These are phyloP conservation scores for Stenopsyche tienmushanensis DNA, from an alignment of 1,140 invertebrate species.

Conservation along the genomic window DNA sequence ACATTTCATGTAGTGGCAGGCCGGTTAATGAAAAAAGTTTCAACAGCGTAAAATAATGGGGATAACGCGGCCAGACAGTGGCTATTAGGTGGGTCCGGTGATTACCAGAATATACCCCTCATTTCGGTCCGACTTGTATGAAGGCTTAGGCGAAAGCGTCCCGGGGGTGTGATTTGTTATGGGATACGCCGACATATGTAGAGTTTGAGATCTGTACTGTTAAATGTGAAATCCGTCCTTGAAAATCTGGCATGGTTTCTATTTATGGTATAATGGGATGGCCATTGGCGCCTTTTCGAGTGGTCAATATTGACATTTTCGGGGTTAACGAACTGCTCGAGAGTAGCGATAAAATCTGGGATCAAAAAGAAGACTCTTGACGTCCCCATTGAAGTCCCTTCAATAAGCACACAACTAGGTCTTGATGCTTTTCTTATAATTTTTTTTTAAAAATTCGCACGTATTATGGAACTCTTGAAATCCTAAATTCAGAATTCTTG, in stretches of 20 bases:
- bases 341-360: background rate
- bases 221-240: no score
- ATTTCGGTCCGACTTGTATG: background rate
- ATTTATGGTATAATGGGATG: no score
- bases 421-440: no score
- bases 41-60: background rate
- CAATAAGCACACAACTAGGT: no score
- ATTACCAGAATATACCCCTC: constrained; percentile 4
- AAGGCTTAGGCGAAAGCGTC: constrained; percentile 4
- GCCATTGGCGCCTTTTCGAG: background rate
- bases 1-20: no score
- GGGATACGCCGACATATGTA: background rate
- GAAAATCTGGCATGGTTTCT: no score
- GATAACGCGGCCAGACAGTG: no score
- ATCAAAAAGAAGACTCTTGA: no score
- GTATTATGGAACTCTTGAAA: no score
- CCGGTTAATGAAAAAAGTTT: background rate
- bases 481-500: no score
- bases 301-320: background rate
- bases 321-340: background rate
- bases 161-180: constrained; percentile 25
- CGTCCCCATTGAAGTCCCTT: no score
- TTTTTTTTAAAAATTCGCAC: no score
- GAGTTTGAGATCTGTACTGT: background rate
- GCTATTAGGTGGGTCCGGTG: constrained; percentile 10